These are phyloP conservation scores for Tokudaia muenninki DNA, from an alignment of 2,797 vertebrate species.

Conservation along the genomic window DNA sequence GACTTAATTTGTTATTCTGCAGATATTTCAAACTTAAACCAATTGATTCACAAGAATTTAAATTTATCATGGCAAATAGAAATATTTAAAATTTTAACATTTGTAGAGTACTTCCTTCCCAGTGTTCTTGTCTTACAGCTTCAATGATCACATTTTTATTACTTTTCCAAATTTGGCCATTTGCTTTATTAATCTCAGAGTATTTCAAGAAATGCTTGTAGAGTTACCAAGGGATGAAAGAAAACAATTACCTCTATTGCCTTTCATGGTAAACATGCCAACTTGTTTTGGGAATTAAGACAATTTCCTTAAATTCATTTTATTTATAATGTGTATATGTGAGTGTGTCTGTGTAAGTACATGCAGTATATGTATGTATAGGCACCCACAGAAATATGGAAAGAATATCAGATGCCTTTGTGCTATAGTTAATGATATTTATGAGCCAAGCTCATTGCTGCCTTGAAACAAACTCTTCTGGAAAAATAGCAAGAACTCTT, in stretches of 20 bases:
- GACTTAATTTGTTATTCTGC: conserved; percentile 81
- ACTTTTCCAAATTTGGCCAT: conserved; percentile 73
- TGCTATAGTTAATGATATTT: not conserved
- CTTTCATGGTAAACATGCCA: conserved; percentile 39
- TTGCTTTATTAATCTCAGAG: conserved; percentile 76
- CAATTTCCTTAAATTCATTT: not conserved
- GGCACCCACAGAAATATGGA: not conserved
- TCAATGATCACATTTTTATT: conserved; percentile 76
- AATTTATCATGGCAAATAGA: conserved; percentile 74
- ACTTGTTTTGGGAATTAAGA: conserved; percentile 53
- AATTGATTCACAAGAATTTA: conserved; percentile 72
- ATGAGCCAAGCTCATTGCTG: not conserved
- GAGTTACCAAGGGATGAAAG: conserved; percentile 58
- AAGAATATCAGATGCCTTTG: not conserved
- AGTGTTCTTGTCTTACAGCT: conserved; percentile 52
- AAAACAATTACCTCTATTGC: not conserved
- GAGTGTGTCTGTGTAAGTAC: not conserved
- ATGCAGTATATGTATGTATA: not conserved
- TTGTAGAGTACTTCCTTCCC: conserved; percentile 51
- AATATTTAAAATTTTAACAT: conserved; percentile 80
- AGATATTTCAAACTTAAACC: conserved; percentile 78
- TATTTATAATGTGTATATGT: not conserved
- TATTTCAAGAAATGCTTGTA: conserved; percentile 4
- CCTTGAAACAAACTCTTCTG: not conserved
- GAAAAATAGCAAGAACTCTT: not conserved